Evolutionary conservation across 30 jellyfish, hydroid and myxozoan genomes (phyloP).

Genomic region (Haliclystus octoradiatus): DNA sequence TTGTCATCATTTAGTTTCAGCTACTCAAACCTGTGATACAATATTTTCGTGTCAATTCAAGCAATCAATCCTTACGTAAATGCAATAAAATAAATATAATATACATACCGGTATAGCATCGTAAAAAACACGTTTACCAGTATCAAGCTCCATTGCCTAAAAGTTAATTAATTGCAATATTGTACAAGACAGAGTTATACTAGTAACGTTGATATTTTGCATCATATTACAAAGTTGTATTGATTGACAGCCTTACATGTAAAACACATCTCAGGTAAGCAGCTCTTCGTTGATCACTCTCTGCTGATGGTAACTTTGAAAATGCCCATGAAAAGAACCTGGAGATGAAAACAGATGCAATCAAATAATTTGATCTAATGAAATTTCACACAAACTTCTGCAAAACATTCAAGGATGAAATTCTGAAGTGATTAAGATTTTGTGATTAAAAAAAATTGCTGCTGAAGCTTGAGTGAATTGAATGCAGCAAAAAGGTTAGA

Average conservation of each 20-base stretch:
- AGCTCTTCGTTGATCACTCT: slow-evolving; percentile 63
- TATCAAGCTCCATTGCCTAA: slow-evolving; percentile 75
- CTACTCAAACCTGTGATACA: too few relatives aligned
- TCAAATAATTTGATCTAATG: not conserved
- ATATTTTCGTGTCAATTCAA: too few relatives aligned
- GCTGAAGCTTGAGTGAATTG: too few relatives aligned
- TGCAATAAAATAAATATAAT: too few relatives aligned
- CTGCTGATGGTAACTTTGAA: slow-evolving; percentile 84
- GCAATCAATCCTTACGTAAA: too few relatives aligned
- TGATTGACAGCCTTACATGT: slow-evolving; percentile 32
- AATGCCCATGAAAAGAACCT: slow-evolving; percentile 94
- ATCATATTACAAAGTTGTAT: not conserved
- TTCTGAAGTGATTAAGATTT: too few relatives aligned
- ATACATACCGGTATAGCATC: slow-evolving; percentile 86
- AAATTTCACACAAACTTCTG: not conserved
- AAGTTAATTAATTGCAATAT: not conserved
- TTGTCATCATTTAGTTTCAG: not conserved
- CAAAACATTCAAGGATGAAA: not conserved
- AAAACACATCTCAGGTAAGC: slow-evolving; percentile 52
- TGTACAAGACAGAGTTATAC: not conserved
- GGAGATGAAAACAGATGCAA: not conserved
- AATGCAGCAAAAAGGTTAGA: too few relatives aligned
- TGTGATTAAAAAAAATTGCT: too few relatives aligned
- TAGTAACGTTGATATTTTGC: not conserved
- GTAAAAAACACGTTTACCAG: slow-evolving; percentile 71